A percentile compares a stretch with the other conserved stretches of the same genome.
Conservation (phyloP, 2,888 invertebrate species). For the Andrena flavipes region DNA sequence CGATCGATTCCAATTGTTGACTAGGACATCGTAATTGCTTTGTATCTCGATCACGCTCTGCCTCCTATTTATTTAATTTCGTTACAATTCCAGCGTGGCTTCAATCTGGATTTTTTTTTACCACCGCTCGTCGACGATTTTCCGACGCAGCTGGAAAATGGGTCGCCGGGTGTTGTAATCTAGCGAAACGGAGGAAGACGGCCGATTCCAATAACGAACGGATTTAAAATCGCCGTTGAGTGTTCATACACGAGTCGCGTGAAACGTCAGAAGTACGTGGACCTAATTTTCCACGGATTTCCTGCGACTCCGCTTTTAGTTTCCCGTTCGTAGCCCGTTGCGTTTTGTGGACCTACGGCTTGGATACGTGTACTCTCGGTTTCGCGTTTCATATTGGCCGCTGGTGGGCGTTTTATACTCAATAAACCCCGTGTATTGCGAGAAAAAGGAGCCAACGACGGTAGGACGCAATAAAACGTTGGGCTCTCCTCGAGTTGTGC, state of each 20-base stretch:
- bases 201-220: not conserved
- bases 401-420: slow-evolving; percentile 5
- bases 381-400: slow-evolving; percentile 3
- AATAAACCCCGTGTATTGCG: not conserved
- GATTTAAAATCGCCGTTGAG: slow-evolving; percentile 1
- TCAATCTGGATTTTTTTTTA: not conserved
- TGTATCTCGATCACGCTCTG: not conserved
- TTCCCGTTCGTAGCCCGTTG: not conserved
- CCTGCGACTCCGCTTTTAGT: not conserved
- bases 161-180: slow-evolving; percentile 10
- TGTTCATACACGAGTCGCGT: not conserved
- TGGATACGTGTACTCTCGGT: not conserved
- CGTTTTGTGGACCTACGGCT: not conserved
- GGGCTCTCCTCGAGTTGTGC: not conserved
- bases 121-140: not conserved
- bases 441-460: not conserved
- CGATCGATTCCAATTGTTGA: not conserved
- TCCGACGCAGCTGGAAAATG: slow-evolving; percentile 21
- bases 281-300: slow-evolving; percentile 10
- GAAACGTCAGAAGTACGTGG: not conserved
- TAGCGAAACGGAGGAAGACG: slow-evolving; percentile 15
- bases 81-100: not conserved
- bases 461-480: not conserved
- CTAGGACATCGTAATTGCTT: slow-evolving; percentile 10
- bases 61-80: slow-evolving; percentile 31